Evolutionary conservation across 2,797 vertebrate species (phyloP), one percentile per base, ranked within the genome.

Genomic region (Telmatherina bonti): DNA sequence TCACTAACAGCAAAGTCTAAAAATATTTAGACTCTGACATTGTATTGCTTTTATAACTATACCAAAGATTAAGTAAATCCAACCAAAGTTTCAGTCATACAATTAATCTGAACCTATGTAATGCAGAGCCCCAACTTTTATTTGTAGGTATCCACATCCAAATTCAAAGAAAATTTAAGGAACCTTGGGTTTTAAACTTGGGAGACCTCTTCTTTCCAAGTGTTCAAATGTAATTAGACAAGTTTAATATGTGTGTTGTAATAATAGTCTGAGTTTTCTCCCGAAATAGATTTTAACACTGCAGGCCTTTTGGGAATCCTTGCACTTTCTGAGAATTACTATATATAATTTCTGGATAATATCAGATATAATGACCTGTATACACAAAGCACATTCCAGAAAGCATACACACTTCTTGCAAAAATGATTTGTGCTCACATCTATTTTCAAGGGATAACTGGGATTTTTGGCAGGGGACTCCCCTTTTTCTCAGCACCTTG

Each of bases 391-490:
- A 11, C 16, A 11, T 63, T 51, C 13, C 29, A 24, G 51, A 54
- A 68, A 54, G 30, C 47, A 68, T 35, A 72, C 29, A 26, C 11
- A 38, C 27, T 71, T 49, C 15, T 33, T 53, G 76, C 51, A 73
- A 64, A 64, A 38, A 27, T 58, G 52, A 59, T 38, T 52, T 18
- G 0, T n/a, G 45, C 33, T 79, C 54, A 3, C 36, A 30, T 77
- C 63, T 62, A 68, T 64, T 52, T 74, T 61, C 5, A 35, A 54
- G 70, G 43, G 41, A 75, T 78, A 59, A 67, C 57, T 16, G 22
- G 10, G 38, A 30, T 51, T 9, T 57, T 52, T 77, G 70, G 67
- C 65, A 72, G 51, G 10, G 31, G 7, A 67, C 74, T 79, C 53
- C 0, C n/a, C 47, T 70, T 30, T 64, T 54, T 67, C 59, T 76